Evolutionary conservation across 2,888 invertebrate genomes (phyloP).

Genomic region (Agrochola lota): DNA sequence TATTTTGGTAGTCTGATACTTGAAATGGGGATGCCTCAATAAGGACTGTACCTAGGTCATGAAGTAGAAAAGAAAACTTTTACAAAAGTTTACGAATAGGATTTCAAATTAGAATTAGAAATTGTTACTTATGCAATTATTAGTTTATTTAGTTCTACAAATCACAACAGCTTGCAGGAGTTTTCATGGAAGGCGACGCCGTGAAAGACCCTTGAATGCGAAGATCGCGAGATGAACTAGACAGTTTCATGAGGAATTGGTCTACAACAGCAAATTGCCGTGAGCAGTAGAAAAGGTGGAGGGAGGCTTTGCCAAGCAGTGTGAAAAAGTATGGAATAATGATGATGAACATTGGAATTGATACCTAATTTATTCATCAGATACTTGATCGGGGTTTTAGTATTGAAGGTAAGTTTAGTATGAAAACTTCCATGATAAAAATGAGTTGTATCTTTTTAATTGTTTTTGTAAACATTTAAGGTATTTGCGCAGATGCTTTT

Average conservation of each 20-base stretch:
- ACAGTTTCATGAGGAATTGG: background rate
- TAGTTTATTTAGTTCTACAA: background rate
- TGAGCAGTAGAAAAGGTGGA: background rate
- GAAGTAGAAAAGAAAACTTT: background rate
- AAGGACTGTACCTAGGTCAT: background rate
- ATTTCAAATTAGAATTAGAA: constrained; percentile 2
- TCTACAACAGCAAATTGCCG: background rate
- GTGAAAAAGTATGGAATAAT: background rate
- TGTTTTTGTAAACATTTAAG: background rate
- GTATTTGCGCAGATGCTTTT: background rate
- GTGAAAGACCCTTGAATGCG: background rate
- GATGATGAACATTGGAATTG: background rate
- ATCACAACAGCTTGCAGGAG: background rate
- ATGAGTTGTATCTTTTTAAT: background rate
- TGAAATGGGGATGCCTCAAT: background rate
- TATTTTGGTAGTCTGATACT: background rate
- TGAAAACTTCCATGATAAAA: background rate
- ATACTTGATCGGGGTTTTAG: background rate
- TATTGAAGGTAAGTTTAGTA: background rate
- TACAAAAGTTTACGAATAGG: background rate
- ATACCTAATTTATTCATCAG: background rate
- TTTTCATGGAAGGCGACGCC: background rate
- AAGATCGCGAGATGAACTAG: background rate
- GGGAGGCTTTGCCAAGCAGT: background rate
- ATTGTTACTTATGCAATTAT: background rate